These are phyloP conservation scores for Drosophila differens DNA, from an alignment of 2,888 invertebrate genomes.

Conservation along the genomic window DNA sequence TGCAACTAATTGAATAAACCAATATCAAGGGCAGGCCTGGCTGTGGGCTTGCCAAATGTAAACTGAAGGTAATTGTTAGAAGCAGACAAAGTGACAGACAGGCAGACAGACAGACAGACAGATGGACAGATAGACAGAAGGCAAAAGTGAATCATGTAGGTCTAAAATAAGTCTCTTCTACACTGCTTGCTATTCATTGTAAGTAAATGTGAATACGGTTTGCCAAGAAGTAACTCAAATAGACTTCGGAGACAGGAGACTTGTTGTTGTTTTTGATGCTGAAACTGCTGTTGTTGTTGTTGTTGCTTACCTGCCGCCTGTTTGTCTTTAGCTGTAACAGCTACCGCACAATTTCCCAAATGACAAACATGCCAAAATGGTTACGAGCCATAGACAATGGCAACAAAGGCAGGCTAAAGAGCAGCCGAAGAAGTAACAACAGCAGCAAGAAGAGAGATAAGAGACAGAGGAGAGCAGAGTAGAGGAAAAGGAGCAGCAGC, in stretches of 20 bases:
- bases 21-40: background rate
- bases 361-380: conserved; percentile 82
- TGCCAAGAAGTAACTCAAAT: conserved; percentile 40
- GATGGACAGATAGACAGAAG: background rate
- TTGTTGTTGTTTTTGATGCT: conserved; percentile 1
- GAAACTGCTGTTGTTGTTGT: conserved; percentile 20
- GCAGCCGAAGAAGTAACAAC: conserved; percentile 28
- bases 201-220: conserved; percentile 43
- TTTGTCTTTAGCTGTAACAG: conserved; percentile 76
- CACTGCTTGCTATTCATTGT: conserved; percentile 23
- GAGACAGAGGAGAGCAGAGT: background rate
- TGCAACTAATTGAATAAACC: conserved; percentile 5
- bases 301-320: conserved; percentile 67
- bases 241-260: conserved; percentile 24
- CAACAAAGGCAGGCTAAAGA: conserved; percentile 51
- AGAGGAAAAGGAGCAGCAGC: conserved; percentile 17
- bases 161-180: conserved; percentile 7
- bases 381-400: conserved; percentile 71
- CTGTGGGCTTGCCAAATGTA: background rate
- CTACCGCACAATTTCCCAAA: conserved; percentile 82
- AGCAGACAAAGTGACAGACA: background rate
- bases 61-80: conserved; percentile 16
- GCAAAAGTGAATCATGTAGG: conserved; percentile 33
- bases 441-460: conserved; percentile 16
- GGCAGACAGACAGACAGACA: background rate